Evolutionary conservation across 2,888 invertebrate genomes (phyloP).

Genomic region (Caenorhabditis auriculariae): DNA sequence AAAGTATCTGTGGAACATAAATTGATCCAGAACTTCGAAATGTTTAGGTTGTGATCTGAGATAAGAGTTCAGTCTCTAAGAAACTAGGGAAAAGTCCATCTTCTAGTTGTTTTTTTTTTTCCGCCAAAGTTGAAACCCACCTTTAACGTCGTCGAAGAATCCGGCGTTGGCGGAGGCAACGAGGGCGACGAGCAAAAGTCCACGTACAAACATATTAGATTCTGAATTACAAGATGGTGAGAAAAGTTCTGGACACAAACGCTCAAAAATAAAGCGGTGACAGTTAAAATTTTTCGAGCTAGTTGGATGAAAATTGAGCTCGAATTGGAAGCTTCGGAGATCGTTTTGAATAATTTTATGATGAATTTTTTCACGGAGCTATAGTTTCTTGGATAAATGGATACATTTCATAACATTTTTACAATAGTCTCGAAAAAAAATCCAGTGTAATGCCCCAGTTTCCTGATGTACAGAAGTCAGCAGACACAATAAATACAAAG

Average conservation of each 20-base stretch:
- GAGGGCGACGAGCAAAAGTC: constrained; percentile 11
- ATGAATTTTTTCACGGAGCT: too few species aligned
- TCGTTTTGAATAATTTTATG: too few species aligned
- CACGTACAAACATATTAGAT: constrained; percentile 10
- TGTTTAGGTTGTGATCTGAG: too few species aligned
- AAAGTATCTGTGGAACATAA: too few species aligned
- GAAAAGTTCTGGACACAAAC: constrained; percentile 4
- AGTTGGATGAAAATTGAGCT: background rate
- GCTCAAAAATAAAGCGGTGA: background rate
- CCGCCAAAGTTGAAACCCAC: constrained; percentile 2
- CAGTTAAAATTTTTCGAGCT: background rate
- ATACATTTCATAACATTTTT: too few species aligned
- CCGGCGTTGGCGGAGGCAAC: constrained; percentile 15
- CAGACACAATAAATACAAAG: constrained; percentile 9
- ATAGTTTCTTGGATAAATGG: background rate
- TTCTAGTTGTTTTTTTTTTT: background rate
- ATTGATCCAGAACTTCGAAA: too few species aligned
- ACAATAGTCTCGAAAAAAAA: too few species aligned
- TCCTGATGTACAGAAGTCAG: too few species aligned
- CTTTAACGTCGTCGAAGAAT: constrained; percentile 36
- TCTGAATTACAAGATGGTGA: background rate
- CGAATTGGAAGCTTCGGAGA: too few species aligned
- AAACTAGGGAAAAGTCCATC: background rate
- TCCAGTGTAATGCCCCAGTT: too few species aligned
- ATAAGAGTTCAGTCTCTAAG: too few species aligned